Conservation (phyloP, 2,113 vertebrate species). For the Pangasianodon hypophthalmus region DNA sequence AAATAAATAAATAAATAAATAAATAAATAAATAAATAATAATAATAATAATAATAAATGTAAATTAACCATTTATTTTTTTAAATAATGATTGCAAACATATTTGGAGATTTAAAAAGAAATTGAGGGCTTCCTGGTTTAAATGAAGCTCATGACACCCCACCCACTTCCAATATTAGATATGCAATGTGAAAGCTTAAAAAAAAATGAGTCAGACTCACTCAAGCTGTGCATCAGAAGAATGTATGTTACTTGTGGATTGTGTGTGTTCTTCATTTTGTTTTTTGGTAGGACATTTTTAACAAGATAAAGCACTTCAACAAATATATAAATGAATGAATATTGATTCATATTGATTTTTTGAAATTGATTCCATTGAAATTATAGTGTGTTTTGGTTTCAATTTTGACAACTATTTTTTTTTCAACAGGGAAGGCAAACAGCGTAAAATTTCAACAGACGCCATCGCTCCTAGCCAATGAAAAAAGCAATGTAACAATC, state of each 20-base stretch:
- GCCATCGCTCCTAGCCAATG: not conserved
- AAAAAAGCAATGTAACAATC: not conserved
- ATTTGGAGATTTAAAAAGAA: not conserved
- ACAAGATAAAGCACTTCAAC: not conserved
- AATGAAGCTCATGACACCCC: not conserved
- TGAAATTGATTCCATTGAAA: not conserved
- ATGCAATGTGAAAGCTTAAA: not conserved
- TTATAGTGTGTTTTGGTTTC: not conserved
- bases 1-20: too few relatives aligned
- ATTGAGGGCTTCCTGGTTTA: not conserved
- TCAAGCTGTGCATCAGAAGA: not conserved
- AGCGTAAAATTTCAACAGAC: slow-evolving; percentile 44
- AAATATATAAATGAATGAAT: not conserved
- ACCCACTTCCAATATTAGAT: not conserved
- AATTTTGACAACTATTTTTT: too few relatives aligned
- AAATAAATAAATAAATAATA: not conserved
- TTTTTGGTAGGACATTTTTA: not conserved
- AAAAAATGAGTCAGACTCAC: slow-evolving; percentile 37
- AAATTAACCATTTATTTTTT: not conserved
- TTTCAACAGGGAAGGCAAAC: slow-evolving; percentile 14
- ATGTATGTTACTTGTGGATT: not conserved
- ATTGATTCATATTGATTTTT: not conserved
- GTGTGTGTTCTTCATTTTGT: not conserved
- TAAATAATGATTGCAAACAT: not conserved
- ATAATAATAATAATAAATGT: not conserved